phyloP scores from a whole-genome alignment of 2,888 invertebrate species.

The Coleophora flavipennella region DNA sequence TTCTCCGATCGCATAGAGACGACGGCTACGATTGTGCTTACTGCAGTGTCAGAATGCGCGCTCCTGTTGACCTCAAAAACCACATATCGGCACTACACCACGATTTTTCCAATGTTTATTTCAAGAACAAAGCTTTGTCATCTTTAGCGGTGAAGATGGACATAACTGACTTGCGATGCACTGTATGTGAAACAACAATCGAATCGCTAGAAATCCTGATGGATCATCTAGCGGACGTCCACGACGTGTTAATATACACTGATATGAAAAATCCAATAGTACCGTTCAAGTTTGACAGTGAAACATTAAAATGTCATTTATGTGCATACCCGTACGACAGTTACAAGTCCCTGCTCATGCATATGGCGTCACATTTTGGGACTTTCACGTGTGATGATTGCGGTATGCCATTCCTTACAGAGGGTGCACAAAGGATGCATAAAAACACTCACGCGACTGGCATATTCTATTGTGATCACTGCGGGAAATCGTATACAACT shows the following conservation, averaged over 20 bases:
- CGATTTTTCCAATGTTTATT: conserved; percentile 21
- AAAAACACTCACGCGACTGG: conserved; percentile 25
- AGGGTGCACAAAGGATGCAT: conserved; percentile 11
- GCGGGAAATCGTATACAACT: conserved; percentile 45
- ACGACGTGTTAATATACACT: conserved; percentile 19
- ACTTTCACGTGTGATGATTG: conserved; percentile 31
- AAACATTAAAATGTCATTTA: conserved; percentile 18
- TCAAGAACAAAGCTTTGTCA: conserved; percentile 23
- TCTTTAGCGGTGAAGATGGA: conserved; percentile 36
- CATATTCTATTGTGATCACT: conserved; percentile 34
- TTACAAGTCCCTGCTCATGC: conserved; percentile 22
- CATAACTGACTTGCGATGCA: conserved; percentile 21
- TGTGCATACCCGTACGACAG: conserved; percentile 16
- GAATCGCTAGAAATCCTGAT: conserved; percentile 6
- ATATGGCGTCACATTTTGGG: conserved; percentile 35
- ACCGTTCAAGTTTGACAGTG: conserved; percentile 29
- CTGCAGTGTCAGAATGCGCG: conserved; percentile 26
- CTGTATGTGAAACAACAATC: conserved; percentile 4
- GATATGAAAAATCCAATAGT: conserved; percentile 31
- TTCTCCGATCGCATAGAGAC: conserved; percentile 30
- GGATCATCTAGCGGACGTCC: conserved; percentile 12
- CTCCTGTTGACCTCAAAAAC: conserved; percentile 32
- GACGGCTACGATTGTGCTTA: conserved; percentile 37
- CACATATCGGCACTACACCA: conserved; percentile 32
- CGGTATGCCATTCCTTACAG: conserved; percentile 29